phyloP scores from a whole-genome alignment of 1,140 invertebrate species.

The Cydia strobilella region DNA sequence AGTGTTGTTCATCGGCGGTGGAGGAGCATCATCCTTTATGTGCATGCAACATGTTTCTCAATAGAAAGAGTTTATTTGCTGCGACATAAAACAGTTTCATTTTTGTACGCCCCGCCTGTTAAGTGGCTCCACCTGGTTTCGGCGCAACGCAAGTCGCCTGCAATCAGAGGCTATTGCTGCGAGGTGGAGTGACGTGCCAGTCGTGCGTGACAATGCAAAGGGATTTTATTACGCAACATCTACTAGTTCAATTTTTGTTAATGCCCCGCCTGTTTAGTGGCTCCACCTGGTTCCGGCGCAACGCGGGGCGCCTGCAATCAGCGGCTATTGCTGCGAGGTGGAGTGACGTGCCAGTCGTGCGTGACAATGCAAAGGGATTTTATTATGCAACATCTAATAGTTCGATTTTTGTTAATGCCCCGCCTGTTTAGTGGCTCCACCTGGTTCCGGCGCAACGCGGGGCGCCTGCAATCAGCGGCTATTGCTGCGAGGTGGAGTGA shows the following conservation, averaged over 20 bases:
- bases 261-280: background rate
- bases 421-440: slow-evolving; percentile 1
- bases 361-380: background rate
- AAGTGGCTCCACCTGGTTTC: background rate
- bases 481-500: slow-evolving; percentile 13
- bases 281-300: background rate
- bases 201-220: background rate
- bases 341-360: background rate
- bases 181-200: background rate
- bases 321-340: background rate
- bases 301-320: background rate
- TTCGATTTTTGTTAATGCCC: background rate
- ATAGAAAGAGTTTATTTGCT: too few relatives aligned
- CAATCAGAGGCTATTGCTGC: background rate
- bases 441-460: background rate
- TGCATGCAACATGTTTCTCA: too few relatives aligned
- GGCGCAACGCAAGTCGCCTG: background rate
- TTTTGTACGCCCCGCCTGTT: background rate
- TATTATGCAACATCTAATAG: background rate
- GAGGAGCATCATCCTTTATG: too few relatives aligned
- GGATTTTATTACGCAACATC: background rate
- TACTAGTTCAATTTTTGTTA: too few relatives aligned
- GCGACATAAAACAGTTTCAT: too few relatives aligned
- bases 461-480: slow-evolving; percentile 14
- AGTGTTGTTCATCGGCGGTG: too few relatives aligned